Conservation (phyloP, 1,140 invertebrate species). For the Sipha flava region DNA sequence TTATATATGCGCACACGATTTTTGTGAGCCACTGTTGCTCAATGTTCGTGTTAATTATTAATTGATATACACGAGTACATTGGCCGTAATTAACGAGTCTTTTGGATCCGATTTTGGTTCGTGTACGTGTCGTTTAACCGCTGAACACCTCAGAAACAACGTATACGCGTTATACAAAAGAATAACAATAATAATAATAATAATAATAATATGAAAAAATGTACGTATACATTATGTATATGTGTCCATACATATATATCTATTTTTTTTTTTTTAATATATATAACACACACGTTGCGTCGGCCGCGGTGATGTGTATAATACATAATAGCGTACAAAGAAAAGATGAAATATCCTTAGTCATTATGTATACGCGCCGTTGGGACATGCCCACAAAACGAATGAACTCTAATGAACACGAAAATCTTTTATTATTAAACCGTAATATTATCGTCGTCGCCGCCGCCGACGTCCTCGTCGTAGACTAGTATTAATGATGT, state of each 20-base stretch:
- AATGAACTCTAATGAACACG: constrained; percentile 24
- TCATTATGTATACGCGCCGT: neutral
- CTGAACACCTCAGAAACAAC: neutral
- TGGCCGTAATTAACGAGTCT: neutral
- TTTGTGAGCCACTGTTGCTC: too few species aligned
- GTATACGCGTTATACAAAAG: neutral
- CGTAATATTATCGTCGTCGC: constrained; percentile 4
- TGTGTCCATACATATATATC: neutral
- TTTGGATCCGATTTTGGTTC: neutral
- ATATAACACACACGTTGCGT: neutral
- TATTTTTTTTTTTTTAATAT: neutral
- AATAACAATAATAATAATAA: neutral
- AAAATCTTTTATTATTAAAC: constrained; percentile 31
- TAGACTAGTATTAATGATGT: constrained; percentile 28
- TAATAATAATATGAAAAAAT: neutral
- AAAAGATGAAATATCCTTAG: constrained; percentile 18
- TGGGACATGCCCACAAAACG: neutral
- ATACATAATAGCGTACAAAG: neutral
- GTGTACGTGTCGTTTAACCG: neutral
- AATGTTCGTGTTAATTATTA: too few species aligned
- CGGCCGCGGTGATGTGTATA: neutral
- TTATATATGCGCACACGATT: too few species aligned
- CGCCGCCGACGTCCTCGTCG: neutral
- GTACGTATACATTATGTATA: neutral
- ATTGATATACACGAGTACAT: neutral